Conservation (phyloP, 2,113 vertebrate genomes). For the Falcunculus frontatus region DNA sequence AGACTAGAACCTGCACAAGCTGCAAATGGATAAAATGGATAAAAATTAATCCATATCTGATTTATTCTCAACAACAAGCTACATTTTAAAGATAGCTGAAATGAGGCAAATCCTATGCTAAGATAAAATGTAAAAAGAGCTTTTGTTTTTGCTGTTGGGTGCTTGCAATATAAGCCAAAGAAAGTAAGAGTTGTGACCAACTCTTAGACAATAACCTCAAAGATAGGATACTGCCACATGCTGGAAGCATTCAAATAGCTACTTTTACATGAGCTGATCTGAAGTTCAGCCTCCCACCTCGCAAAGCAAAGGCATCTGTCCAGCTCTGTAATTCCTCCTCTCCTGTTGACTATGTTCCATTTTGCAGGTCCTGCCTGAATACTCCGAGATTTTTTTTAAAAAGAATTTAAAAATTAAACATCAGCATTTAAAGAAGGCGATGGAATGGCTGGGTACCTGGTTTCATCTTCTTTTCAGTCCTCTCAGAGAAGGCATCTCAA, state of each 20-base stretch:
- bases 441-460: not conserved
- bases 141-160: not conserved
- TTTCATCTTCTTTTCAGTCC: not conserved
- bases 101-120: not conserved
- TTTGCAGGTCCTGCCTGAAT: not conserved
- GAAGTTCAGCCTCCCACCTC: not conserved
- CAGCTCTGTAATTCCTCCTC: not conserved
- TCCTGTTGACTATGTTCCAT: not conserved
- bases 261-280: not conserved
- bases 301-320: not conserved
- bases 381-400: not conserved
- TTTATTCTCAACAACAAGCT: not conserved
- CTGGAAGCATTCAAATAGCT: not conserved
- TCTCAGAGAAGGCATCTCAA: not conserved
- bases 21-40: not conserved
- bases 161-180: not conserved
- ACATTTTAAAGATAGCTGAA: not conserved
- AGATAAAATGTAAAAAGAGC: not conserved
- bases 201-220: not conserved
- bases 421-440: not conserved
- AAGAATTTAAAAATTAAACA: not conserved
- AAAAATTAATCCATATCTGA: not conserved
- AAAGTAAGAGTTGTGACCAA: not conserved
- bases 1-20: not conserved
- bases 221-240: not conserved